Percentiles rank a stretch among this genome's conserved stretches.
phyloP scores from a whole-genome alignment of 2,888 invertebrate species.

The Pristionchus arcanus region DNA sequence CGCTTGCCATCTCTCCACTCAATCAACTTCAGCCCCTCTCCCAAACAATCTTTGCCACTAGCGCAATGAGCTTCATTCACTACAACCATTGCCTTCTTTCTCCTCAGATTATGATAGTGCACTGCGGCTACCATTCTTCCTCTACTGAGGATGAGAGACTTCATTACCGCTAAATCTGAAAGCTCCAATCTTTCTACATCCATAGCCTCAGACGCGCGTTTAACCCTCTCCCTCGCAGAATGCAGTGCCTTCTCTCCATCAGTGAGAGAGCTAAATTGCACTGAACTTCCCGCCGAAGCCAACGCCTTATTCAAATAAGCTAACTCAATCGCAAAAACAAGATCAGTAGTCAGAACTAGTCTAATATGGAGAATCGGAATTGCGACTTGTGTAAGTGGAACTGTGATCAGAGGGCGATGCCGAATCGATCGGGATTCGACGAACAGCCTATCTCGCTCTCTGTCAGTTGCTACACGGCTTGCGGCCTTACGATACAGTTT shows the following conservation, averaged over 20 bases:
- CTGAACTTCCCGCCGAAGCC: neutral
- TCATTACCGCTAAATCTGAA: neutral
- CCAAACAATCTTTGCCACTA: neutral
- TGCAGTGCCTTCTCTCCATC: neutral
- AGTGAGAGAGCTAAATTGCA: neutral
- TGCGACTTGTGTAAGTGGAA: neutral
- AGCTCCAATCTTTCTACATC: neutral
- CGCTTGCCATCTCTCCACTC: neutral
- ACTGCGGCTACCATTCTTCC: neutral
- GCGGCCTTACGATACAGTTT: neutral
- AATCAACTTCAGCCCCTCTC: neutral
- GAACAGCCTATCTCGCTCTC: neutral
- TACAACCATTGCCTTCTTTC: neutral
- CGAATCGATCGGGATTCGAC: neutral
- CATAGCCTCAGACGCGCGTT: neutral
- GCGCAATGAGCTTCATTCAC: neutral
- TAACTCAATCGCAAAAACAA: neutral
- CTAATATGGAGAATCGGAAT: neutral
- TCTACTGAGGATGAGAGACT: neutral
- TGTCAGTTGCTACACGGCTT: neutral
- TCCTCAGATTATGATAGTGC: neutral
- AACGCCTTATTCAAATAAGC: neutral
- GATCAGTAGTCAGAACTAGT: neutral
- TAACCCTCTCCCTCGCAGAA: neutral
- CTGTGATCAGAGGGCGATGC: neutral